Conservation (phyloP, 2,113 vertebrate genomes). For the Tichodroma muraria region DNA sequence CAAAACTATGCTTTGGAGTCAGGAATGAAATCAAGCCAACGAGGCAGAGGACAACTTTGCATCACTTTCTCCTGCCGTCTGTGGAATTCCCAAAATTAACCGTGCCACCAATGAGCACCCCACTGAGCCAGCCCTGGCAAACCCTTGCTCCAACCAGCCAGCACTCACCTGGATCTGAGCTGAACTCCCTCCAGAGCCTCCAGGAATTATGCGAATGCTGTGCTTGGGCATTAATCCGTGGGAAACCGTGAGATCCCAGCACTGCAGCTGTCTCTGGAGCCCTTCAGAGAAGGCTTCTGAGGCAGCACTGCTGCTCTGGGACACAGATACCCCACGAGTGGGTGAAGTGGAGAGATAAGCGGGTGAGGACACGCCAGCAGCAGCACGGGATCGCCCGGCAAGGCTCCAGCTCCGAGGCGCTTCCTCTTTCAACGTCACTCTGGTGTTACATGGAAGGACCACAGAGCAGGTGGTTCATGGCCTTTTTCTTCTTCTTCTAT, state of each 20-base stretch:
- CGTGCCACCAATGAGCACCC: accelerated
- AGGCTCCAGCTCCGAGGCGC: accelerated
- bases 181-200: background rate
- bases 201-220: accelerated
- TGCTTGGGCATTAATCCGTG: background rate
- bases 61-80: background rate
- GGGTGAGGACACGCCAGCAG: background rate
- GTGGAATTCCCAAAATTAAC: background rate
- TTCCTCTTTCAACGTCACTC: background rate
- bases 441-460: background rate
- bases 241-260: background rate
- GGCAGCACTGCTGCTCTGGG: background rate
- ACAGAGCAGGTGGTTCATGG: background rate
- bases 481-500: no score
- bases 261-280: background rate
- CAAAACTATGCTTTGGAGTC: background rate
- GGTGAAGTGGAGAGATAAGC: background rate
- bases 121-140: background rate
- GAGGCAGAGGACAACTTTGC: background rate
- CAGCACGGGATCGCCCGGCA: accelerated
- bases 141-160: background rate
- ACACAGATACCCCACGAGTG: background rate
- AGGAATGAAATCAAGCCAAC: background rate
- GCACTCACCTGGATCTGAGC: background rate
- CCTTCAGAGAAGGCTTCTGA: background rate